Conservation (phyloP, 1,140 invertebrate genomes). For the Drosophila ambigua region DNA sequence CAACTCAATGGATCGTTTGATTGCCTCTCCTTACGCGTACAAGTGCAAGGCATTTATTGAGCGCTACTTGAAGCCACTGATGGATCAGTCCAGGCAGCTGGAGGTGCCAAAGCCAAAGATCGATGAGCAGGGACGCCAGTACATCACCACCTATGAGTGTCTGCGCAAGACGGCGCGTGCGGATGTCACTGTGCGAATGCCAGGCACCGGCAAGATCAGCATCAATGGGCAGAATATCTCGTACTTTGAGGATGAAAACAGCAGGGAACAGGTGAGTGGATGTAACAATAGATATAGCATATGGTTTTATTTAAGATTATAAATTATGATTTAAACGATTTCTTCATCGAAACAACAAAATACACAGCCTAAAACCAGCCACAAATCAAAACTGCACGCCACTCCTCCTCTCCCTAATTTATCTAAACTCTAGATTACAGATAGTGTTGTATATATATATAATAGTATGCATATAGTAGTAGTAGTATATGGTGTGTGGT, state of each 20-base stretch:
- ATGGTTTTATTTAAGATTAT: conserved; percentile 59
- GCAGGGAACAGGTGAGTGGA: conserved; percentile 89
- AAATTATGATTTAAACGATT: conserved; percentile 71
- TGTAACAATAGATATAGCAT: conserved; percentile 55
- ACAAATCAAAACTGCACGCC: conserved; percentile 74
- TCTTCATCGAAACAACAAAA: conserved; percentile 75
- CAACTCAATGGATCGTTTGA: conserved; percentile 88
- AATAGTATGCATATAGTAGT: conserved; percentile 26
- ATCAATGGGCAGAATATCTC: conserved; percentile 92
- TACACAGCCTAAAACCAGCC: conserved; percentile 77
- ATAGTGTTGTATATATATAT: conserved; percentile 42
- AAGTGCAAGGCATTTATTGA: conserved; percentile 89
- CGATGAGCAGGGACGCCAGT: conserved; percentile 88
- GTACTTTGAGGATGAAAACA: conserved; percentile 89
- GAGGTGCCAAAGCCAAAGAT: conserved; percentile 87
- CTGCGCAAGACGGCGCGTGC: conserved; percentile 89
- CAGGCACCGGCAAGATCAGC: conserved; percentile 92
- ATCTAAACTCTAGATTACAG: conserved; percentile 57
- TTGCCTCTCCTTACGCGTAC: conserved; percentile 89
- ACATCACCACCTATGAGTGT: conserved; percentile 88
- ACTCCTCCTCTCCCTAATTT: conserved; percentile 14
- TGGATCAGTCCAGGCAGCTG: conserved; percentile 85
- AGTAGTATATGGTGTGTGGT: conserved; percentile 33
- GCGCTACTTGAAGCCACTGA: conserved; percentile 87
- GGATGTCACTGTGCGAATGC: conserved; percentile 87